Evolutionary conservation across 1,140 invertebrate species (phyloP), one percentile per base, ranked within the genome.

Genomic region (Papilio helenus): DNA sequence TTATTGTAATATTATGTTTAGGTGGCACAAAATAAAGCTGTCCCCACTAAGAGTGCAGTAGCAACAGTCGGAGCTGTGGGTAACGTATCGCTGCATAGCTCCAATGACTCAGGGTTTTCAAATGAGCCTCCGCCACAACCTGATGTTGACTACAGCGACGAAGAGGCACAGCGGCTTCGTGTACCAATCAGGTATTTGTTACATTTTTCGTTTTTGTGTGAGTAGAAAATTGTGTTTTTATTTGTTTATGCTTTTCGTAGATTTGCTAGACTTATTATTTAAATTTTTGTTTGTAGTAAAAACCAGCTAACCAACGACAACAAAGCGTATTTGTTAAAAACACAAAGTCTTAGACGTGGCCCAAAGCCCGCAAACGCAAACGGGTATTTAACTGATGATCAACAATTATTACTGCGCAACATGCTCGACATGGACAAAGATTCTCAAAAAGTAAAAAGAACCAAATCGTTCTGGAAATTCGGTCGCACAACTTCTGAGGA

Each of bases 21-120:
- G 90, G 86, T 93, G 44, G 89, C 95, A 44, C 90, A 95, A 80
- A 95, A 95, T 76, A 93, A 95, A 81, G 93, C 95, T 44, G 90
- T 84, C n/a, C 92, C 93, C 80, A 92, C 90, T 46, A 94, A 94
- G 83, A 94, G 91, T 46, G 91, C 88, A 12, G 93, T 94, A 18
- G 90, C 94, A 76, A 93, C 93, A 29, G 93, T 94, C 46, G 95
- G 94, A 79, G 95, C 95, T 39, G 96, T 96, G 44, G 96, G 96
- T 72, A 97, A 97, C 88, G 97, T 97, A 12, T 97, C 97, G 26
- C 95, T 98, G 76, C 97, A 98, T 90, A 98, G 97, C 89, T 98
- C 97, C 88, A 98, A 98, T 93, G 98, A 98, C 93, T 98, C 97
- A 85, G 98, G 98, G 34, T 98, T 98, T 89, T 98, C 97, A 87